phyloP scores from a whole-genome alignment of 2,888 invertebrate genomes.

The Periphyllus acericola region DNA sequence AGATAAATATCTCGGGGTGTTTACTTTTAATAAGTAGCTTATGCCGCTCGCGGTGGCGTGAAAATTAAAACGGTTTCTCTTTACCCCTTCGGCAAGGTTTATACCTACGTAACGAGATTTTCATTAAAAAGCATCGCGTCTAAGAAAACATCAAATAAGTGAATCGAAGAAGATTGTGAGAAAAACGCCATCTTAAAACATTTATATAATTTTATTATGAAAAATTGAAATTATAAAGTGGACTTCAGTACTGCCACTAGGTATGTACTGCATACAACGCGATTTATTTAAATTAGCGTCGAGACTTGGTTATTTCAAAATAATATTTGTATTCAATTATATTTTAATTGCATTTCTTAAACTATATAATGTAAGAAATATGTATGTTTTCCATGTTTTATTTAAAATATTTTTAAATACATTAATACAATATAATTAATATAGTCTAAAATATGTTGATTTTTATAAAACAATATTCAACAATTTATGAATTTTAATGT shows the following conservation, averaged over 20 bases:
- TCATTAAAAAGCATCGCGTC: background rate
- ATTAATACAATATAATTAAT: too few species aligned
- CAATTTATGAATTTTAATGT: too few species aligned
- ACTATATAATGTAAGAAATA: background rate
- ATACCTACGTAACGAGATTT: background rate
- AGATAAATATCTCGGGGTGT: conserved; percentile 50
- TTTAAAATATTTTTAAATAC: background rate
- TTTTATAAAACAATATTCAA: too few species aligned
- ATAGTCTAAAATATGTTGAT: too few species aligned
- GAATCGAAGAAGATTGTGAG: background rate
- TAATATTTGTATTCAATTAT: background rate
- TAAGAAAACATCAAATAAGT: background rate
- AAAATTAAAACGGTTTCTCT: conserved; percentile 32
- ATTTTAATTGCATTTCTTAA: background rate
- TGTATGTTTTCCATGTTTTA: background rate
- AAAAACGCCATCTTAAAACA: background rate
- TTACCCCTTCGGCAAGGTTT: conserved; percentile 44
- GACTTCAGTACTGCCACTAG: background rate
- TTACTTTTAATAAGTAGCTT: conserved; percentile 57
- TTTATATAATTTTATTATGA: background rate
- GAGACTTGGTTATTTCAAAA: background rate
- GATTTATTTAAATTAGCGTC: background rate
- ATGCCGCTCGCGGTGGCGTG: background rate
- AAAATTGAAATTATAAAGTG: background rate
- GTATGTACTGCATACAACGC: background rate